These are phyloP conservation scores for Zaprionus africanus DNA, from an alignment of 1,140 invertebrate genomes.

Conservation along the genomic window DNA sequence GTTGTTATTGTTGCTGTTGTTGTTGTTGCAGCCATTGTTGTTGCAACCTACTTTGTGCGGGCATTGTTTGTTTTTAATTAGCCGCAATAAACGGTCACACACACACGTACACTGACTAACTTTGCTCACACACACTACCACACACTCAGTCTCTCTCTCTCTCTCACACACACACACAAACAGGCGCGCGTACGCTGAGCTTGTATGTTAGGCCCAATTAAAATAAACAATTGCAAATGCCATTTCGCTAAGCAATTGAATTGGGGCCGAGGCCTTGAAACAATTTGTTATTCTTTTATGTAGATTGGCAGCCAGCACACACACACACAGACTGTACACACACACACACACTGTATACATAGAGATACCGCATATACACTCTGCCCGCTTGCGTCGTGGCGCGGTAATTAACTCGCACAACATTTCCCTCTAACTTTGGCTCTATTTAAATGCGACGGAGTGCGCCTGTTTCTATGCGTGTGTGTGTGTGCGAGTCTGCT, in stretches of 20 bases:
- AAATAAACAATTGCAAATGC: conserved; percentile 80
- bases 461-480: background rate
- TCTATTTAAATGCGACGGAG: conserved; percentile 63
- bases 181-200: conserved; percentile 18
- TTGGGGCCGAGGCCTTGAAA: conserved; percentile 75
- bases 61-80: conserved; percentile 82
- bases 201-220: conserved; percentile 59
- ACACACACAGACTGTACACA: background rate
- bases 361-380: background rate
- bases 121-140: background rate
- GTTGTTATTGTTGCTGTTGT: conserved; percentile 53
- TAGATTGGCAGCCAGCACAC: conserved; percentile 22
- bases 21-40: conserved; percentile 60
- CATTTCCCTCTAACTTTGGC: conserved; percentile 70
- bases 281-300: conserved; percentile 67
- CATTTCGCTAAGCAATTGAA: conserved; percentile 80
- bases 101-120: conserved; percentile 42
- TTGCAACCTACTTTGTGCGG: conserved; percentile 75
- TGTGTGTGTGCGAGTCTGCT: conserved; percentile 40
- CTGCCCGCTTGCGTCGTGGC: conserved; percentile 32
- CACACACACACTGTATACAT: background rate
- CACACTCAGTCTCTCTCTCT: background rate
- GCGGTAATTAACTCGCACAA: conserved; percentile 74
- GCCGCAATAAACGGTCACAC: conserved; percentile 76
- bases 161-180: conserved; percentile 11